Base-by-base conservation (phyloP, 2,888 invertebrate species). In the Rhodophaea formosa region DNA sequence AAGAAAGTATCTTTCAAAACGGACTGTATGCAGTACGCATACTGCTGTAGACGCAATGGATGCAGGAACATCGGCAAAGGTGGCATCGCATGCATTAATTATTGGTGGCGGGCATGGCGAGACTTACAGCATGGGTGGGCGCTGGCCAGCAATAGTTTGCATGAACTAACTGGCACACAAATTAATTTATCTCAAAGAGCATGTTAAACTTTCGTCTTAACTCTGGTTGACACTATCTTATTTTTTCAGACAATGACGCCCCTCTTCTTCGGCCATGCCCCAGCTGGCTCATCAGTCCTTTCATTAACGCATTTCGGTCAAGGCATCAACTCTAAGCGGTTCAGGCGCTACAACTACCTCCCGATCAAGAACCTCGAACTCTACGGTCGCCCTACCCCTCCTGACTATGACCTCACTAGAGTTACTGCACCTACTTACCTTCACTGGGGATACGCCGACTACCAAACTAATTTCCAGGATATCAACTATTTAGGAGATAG, bases 221-320 rank as follows among this genome's bases (percentile, higher is more conserved):
- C n/a, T n/a, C n/a, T n/a, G n/a, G n/a, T n/a, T n/a, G n/a, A n/a
- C n/a, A 10, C 10, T 12, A 10, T 32, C 7, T n/a, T n/a, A 12
- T 39, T 47, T 42, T 68, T 68, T 1, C 71, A 84, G 84, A 80
- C 79, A 0, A 73, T 81, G 75, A 23, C 80, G 12, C 83, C 84
- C 0, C 58, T 82, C 0, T 68, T 80, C 39, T 30, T 79, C 6
- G 79, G 77, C 0, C 84, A 84, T 59, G 62, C 77, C 0, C 84
- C 84, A 0, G 82, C 83, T 0, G 84, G 84, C 0, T 66, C 78
- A 0, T 77, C 84, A 0, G 56, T 83, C 44, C 76, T 80, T 3
- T 84, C 84, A 62, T 45, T 83, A 0, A 59, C 75, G 0, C 84
- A 85, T 62, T 84, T 72, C 68, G 83, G 74, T 0, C 84, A 85